These are phyloP conservation scores for Keiferia lycopersicella DNA, from an alignment of 2,888 invertebrate genomes.

Conservation along the genomic window DNA sequence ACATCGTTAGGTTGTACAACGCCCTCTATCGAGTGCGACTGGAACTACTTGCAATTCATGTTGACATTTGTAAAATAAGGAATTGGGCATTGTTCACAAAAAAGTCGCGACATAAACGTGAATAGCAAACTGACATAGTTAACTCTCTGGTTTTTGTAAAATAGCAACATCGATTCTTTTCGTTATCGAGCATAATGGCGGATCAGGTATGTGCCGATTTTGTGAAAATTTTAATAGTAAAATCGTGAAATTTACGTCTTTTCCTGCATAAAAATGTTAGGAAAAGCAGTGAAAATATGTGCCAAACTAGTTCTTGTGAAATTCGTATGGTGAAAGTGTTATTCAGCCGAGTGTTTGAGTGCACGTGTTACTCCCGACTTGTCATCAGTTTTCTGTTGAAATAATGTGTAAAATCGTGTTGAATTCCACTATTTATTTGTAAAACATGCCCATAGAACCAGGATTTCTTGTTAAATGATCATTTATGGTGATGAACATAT, in stretches of 20 bases:
- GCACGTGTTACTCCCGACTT: constrained; percentile 55
- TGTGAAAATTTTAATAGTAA: constrained; percentile 44
- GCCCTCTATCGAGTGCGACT: too few relatives aligned
- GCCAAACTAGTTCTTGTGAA: constrained; percentile 33
- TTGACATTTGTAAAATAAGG: too few relatives aligned
- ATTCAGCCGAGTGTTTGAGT: constrained; percentile 48
- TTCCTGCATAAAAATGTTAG: constrained; percentile 33
- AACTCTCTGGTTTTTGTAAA: constrained; percentile 20
- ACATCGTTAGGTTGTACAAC: too few relatives aligned
- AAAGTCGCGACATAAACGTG: too few relatives aligned
- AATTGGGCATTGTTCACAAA: too few relatives aligned
- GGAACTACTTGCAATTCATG: too few relatives aligned
- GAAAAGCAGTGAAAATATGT: constrained; percentile 23
- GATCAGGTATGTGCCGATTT: constrained; percentile 86
- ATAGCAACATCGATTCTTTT: constrained; percentile 69
- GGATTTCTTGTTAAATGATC: neutral
- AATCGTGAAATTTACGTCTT: constrained; percentile 29
- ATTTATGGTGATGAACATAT: neutral
- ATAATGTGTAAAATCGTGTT: neutral
- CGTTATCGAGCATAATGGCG: constrained; percentile 87
- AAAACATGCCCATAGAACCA: neutral
- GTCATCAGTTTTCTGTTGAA: constrained; percentile 13
- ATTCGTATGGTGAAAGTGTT: constrained; percentile 43
- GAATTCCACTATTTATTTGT: neutral
- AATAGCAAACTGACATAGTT: neutral